Percentiles rank a stretch among this genome's conserved stretches.
Evolutionary conservation across 1,140 invertebrate species (phyloP).

Genomic region (Zaprionus camerounensis): DNA sequence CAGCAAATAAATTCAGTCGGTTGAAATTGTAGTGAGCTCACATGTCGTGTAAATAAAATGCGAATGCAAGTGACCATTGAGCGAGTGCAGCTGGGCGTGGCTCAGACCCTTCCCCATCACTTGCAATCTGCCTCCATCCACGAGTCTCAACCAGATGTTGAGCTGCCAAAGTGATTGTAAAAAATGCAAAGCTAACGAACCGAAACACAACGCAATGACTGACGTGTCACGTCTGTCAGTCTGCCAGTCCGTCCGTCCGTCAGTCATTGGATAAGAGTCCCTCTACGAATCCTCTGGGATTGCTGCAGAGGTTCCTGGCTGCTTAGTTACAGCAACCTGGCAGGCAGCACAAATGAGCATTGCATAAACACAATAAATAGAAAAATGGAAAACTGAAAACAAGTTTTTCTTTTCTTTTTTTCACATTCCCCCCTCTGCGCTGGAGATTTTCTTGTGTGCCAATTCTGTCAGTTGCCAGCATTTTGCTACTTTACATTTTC

Average conservation of each 20-base stretch:
- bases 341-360: slow-evolving; percentile 59
- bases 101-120: not conserved
- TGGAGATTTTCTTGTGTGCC: slow-evolving; percentile 31
- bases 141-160: slow-evolving; percentile 13
- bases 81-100: slow-evolving; percentile 59
- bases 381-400: slow-evolving; percentile 24
- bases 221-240: slow-evolving; percentile 57
- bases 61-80: slow-evolving; percentile 77
- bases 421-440: not conserved
- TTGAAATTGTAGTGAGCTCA: slow-evolving; percentile 68
- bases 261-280: not conserved
- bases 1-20: slow-evolving; percentile 71
- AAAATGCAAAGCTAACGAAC: slow-evolving; percentile 82
- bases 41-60: slow-evolving; percentile 78
- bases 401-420: not conserved
- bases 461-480: slow-evolving; percentile 44
- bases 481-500: slow-evolving; percentile 73
- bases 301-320: slow-evolving; percentile 4
- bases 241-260: slow-evolving; percentile 32
- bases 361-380: slow-evolving; percentile 64
- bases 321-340: slow-evolving; percentile 43
- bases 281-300: not conserved
- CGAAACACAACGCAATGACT: slow-evolving; percentile 77
- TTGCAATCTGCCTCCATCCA: too few species aligned
- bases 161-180: slow-evolving; percentile 77